Percentiles rank a stretch among this genome's conserved stretches.
phyloP scores from a whole-genome alignment of 2,113 vertebrate species.

The Callaeas wilsoni region DNA sequence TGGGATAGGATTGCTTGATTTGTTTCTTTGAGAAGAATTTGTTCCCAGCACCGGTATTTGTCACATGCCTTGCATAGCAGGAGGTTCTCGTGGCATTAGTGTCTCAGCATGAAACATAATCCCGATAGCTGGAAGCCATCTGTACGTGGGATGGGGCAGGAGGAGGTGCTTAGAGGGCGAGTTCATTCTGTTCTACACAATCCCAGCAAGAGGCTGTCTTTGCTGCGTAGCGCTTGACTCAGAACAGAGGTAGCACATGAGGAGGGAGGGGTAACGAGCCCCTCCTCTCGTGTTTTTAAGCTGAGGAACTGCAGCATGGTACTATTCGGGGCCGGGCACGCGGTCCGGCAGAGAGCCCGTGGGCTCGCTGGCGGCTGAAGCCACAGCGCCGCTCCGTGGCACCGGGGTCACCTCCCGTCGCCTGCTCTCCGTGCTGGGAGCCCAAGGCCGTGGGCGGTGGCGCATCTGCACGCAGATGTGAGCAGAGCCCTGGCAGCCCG shows the following conservation, averaged over 20 bases:
- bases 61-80: background rate
- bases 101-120: background rate
- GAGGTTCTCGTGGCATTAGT: background rate
- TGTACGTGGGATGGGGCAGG: background rate
- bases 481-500: background rate
- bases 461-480: background rate
- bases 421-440: background rate
- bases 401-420: background rate
- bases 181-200: background rate
- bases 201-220: background rate
- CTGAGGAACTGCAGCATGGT: background rate
- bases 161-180: background rate
- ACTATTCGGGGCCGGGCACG: background rate
- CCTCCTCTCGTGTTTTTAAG: background rate
- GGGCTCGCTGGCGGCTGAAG: fast-evolving
- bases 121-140: background rate
- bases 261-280: background rate
- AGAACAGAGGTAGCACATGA: background rate
- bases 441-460: background rate
- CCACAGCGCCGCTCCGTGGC: fast-evolving
- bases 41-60: background rate
- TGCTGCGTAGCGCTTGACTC: background rate
- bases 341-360: background rate
- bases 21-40: background rate
- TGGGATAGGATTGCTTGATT: background rate